A percentile compares a stretch with the other conserved stretches of the same genome.
phyloP scores from a whole-genome alignment of 1,140 invertebrate genomes.

The Drosophila nebulosa region DNA sequence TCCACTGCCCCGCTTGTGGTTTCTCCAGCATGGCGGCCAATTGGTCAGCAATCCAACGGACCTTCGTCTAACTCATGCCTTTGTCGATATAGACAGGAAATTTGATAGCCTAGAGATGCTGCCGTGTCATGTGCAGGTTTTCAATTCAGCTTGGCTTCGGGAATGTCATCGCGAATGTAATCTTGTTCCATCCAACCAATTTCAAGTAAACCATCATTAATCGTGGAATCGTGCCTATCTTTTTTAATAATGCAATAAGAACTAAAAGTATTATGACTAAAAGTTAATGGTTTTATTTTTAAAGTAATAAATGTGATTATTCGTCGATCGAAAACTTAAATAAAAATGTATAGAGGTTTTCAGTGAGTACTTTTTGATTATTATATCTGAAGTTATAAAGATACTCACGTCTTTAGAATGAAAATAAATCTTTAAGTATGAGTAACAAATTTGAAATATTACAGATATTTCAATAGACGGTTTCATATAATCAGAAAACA shows the following conservation, averaged over 20 bases:
- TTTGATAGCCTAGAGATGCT: background rate
- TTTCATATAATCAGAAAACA: no score
- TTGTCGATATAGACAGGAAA: background rate
- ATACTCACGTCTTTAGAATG: no score
- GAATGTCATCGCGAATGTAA: conserved; percentile 5
- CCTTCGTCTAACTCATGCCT: conserved; percentile 6
- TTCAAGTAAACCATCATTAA: background rate
- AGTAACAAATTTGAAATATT: no score
- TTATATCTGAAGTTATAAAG: no score
- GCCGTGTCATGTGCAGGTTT: background rate
- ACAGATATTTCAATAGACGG: no score
- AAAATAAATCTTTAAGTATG: no score
- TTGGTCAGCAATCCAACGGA: background rate
- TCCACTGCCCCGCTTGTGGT: conserved; percentile 29
- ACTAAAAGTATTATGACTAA: background rate
- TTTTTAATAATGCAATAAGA: background rate
- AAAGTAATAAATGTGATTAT: background rate
- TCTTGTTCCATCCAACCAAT: background rate
- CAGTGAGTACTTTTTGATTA: no score
- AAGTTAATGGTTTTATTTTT: background rate
- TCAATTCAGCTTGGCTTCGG: conserved; percentile 27
- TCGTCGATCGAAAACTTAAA: no score
- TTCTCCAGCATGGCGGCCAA: conserved; percentile 47
- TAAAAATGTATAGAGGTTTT: no score
- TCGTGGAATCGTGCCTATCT: background rate